Evolutionary conservation across 2,113 vertebrate genomes (phyloP), one percentile per base, ranked within the genome.

Genomic region (Lycocorax pyrrhopterus): DNA sequence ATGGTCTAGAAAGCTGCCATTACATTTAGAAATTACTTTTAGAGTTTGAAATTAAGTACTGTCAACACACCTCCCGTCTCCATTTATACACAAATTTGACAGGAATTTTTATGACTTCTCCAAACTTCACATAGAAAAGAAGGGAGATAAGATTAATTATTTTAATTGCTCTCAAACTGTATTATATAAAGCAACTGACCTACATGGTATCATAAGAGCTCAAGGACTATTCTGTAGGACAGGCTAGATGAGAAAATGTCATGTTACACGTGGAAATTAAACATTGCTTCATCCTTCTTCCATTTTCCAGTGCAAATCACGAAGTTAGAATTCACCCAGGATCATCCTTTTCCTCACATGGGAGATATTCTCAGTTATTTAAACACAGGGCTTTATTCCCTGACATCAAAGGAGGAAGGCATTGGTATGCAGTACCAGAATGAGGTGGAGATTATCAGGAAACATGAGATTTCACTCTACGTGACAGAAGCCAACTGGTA

Each of bases 21-120:
- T 94, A 94, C 49, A 92, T 83, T 84, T 56, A 74, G 83, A 94
- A 93, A 96, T 94, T 95, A 94, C 73, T 96, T 93, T 75, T n/a
- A 47, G 76, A 84, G 72, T 92, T 91, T 69, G 86, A 92, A 96
- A 95, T 95, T 78, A 94, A 89, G 26, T 72, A 88, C 69, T 94
- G 92, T 88, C 82, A 94, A 85, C 90, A 86, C 68, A 88, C 84
- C 53, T 96, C 83, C 81, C 67, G 68, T 81, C 95, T 91, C 71
- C 35, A 47, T 67, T 94, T 78, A 75, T 5, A 84, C 0, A 10
- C 32, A 94, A 86, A 78, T 72, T 88, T 75, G 86, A 94, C 88
- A 78, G 69, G 60, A 95, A 86, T 90, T 84, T 89, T 96, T 94
- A 96, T 69, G 76, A 82, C 41, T 90, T 90, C 64, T 51, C 75